phyloP scores from a whole-genome alignment of 2,113 vertebrate species.

The Ivindomyrus marchei region DNA sequence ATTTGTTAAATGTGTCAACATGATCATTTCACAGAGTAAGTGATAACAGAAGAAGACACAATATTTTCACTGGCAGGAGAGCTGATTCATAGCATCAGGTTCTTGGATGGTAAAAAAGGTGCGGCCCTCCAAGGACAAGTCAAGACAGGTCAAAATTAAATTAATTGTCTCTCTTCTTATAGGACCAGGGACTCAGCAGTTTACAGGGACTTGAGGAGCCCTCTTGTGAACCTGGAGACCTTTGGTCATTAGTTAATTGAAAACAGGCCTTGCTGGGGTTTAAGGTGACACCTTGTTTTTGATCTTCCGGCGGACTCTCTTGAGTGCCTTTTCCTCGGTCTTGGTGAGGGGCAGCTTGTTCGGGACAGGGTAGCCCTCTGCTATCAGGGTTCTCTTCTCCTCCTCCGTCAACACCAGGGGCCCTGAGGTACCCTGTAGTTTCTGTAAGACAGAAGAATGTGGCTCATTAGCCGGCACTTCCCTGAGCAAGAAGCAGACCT shows the following conservation, averaged over 20 bases:
- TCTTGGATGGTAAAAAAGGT: neutral
- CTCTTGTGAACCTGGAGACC: neutral
- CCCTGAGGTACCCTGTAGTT: slow-evolving; percentile 91
- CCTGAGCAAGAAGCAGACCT: neutral
- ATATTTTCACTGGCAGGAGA: neutral
- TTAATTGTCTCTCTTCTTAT: neutral
- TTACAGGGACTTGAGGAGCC: neutral
- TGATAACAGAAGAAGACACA: neutral
- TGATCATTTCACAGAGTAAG: neutral
- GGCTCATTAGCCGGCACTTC: neutral
- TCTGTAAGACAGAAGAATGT: slow-evolving; percentile 56
- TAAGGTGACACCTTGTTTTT: slow-evolving; percentile 83
- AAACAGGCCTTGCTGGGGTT: neutral
- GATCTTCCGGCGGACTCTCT: slow-evolving; percentile 93
- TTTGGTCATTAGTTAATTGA: neutral
- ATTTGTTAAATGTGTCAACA: neutral
- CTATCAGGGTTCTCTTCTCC: slow-evolving; percentile 91
- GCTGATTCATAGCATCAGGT: neutral
- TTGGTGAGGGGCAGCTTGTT: slow-evolving; percentile 95
- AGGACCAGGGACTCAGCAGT: neutral
- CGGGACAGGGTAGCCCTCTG: slow-evolving; percentile 93
- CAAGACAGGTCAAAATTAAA: neutral
- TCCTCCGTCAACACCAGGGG: slow-evolving; percentile 94
- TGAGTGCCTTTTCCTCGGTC: slow-evolving; percentile 95
- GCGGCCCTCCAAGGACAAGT: neutral